Evolutionary conservation across 1,140 invertebrate genomes (phyloP).

Genomic region (Nomia melanderi): DNA sequence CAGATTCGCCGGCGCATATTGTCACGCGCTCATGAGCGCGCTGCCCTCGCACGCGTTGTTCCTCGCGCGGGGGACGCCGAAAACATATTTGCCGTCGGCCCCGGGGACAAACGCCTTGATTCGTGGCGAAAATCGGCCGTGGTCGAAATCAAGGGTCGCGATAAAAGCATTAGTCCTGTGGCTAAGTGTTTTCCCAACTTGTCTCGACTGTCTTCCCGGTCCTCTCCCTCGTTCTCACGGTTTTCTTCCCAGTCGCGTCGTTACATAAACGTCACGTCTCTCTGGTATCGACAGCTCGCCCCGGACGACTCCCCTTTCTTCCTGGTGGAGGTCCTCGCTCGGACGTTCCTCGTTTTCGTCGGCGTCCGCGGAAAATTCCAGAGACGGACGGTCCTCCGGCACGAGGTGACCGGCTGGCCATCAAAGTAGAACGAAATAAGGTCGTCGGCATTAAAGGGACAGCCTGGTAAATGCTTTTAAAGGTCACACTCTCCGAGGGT

Average conservation of each 20-base stretch:
- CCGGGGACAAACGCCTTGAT: constrained; percentile 76
- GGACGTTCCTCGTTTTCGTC: constrained; percentile 2
- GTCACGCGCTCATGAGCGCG: constrained; percentile 50
- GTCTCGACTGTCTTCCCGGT: constrained; percentile 10
- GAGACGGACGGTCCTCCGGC: not conserved
- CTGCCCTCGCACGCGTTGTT: constrained; percentile 61
- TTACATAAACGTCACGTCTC: constrained; percentile 50
- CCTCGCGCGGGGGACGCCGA: constrained; percentile 61
- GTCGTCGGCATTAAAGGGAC: constrained; percentile 27
- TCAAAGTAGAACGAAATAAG: constrained; percentile 12
- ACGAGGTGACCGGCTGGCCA: not conserved
- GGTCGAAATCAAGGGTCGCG: constrained; percentile 67
- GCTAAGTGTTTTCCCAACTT: constrained; percentile 73
- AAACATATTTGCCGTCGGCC: constrained; percentile 72
- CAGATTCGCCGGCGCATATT: constrained; percentile 55
- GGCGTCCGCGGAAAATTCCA: not conserved
- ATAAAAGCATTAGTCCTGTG: constrained; percentile 73
- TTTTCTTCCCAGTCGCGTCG: constrained; percentile 34
- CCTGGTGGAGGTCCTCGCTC: not conserved
- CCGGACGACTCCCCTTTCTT: constrained; percentile 28
- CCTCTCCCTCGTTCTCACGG: constrained; percentile 18
- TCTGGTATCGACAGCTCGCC: constrained; percentile 58
- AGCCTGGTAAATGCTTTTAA: not conserved
- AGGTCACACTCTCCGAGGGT: not conserved
- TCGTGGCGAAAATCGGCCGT: constrained; percentile 65